phyloP scores from a whole-genome alignment of 1,140 invertebrate genomes.

The Aplysia californica region DNA sequence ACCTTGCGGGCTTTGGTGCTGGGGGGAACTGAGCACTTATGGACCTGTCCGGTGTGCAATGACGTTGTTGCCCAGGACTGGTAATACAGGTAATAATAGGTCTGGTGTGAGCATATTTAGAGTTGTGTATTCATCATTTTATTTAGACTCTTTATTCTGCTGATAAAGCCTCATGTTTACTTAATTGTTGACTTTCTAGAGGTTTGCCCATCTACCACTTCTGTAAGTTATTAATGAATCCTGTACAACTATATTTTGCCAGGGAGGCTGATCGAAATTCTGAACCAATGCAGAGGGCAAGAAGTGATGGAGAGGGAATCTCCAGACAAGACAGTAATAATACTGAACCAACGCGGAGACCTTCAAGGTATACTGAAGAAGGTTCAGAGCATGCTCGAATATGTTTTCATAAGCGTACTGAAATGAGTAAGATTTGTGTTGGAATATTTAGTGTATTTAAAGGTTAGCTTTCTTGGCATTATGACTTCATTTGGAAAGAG shows the following conservation, averaged over 20 bases:
- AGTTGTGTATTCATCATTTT: not conserved
- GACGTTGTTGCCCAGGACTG: too few relatives aligned
- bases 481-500: too few relatives aligned
- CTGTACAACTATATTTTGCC: not conserved
- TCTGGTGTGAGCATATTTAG: not conserved
- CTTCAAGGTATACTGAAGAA: too few relatives aligned
- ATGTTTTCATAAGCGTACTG: too few relatives aligned
- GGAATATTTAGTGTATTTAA: too few relatives aligned
- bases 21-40: too few relatives aligned
- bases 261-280: slow-evolving; percentile 9
- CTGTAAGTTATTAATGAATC: not conserved
- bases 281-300: not conserved
- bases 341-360: not conserved
- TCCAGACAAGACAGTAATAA: slow-evolving; percentile 5
- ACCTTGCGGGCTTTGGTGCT: too few relatives aligned
- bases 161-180: too few relatives aligned
- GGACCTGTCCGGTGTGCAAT: too few relatives aligned
- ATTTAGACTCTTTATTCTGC: not conserved
- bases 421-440: too few relatives aligned
- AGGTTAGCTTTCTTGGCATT: too few relatives aligned
- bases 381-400: too few relatives aligned
- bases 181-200: not conserved
- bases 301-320: not conserved
- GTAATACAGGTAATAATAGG: not conserved
- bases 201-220: not conserved